Base-by-base conservation (phyloP, 2,888 invertebrate species). In the Liodrosophila aerea region DNA sequence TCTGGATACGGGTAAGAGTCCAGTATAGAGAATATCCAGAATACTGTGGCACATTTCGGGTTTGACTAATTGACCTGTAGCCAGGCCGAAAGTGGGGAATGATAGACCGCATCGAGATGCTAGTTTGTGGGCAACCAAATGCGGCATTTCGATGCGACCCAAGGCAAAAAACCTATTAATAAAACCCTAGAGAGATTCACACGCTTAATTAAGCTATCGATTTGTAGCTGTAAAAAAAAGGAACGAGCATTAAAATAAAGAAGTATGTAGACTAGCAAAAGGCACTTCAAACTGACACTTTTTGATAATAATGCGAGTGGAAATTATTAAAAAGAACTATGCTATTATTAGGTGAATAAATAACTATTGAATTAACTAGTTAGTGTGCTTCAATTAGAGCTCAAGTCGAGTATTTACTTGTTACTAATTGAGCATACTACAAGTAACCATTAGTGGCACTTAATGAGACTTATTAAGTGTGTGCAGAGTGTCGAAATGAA, bases 201-300 rank as follows among this genome's bases (percentile, higher is more conserved):
- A 82, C 81, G 82, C 85, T 82, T 86, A 86, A 82, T 82, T 82
- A 82, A 81, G 64, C 82, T 84, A 82, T 82, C 86, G 81, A 82
- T 82, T 82, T 62, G 63, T 75, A 45, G 51, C 44, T 44, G 49
- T 22, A 54, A 52, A 78, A 64, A 31, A 57, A 33, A 45, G 40
- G 53, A 63, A 49, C 56, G 34, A 16, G 47, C 22, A 44, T 50
- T 43, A 15, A 46, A 7, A 50, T 43, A 33, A 44, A 12, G n/a
- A 41, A 11, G 8, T 7, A 29, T 12, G 36, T 11, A 41, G n/a
- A 27, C 37, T 37, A 18, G 4, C 49, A 11, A 15, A 39, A 18
- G n/a, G 5, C n/a, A 47, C 31, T 40, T 33, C 16, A 27, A 58
- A 47, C 57, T 61, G 41, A 50, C 12, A 43, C 36, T 37, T 37